phyloP scores from a whole-genome alignment of 2,797 vertebrate genomes.

The Spinus olivaceus region DNA sequence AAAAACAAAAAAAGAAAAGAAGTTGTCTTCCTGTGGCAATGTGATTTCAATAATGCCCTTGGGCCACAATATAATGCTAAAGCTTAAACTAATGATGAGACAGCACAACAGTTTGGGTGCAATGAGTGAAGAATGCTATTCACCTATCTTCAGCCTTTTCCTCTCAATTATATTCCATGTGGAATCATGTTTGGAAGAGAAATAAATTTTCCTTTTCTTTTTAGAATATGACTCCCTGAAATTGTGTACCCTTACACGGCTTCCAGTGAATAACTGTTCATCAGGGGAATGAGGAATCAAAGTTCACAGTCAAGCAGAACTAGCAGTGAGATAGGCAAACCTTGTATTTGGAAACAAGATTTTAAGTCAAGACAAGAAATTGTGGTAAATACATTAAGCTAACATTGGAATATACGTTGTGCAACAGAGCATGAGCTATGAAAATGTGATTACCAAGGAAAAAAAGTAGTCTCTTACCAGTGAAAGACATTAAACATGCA shows the following conservation, averaged over 20 bases:
- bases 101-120: not conserved
- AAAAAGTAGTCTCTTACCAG: not conserved
- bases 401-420: not conserved
- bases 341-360: not conserved
- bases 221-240: not conserved
- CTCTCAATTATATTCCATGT: not conserved
- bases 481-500: not conserved
- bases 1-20: not conserved
- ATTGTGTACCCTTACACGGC: not conserved
- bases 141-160: not conserved
- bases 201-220: not conserved
- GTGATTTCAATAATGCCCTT: not conserved
- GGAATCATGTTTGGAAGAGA: not conserved
- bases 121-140: not conserved
- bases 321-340: not conserved
- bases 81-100: not conserved
- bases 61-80: not conserved
- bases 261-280: not conserved
- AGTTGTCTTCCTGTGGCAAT: not conserved
- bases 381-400: not conserved
- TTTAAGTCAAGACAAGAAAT: not conserved
- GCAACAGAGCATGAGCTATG: not conserved
- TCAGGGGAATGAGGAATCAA: not conserved
- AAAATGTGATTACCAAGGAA: not conserved
- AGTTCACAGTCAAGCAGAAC: not conserved